Evolutionary conservation across 2,797 vertebrate genomes (phyloP).

Genomic region (Bradypus variegatus): DNA sequence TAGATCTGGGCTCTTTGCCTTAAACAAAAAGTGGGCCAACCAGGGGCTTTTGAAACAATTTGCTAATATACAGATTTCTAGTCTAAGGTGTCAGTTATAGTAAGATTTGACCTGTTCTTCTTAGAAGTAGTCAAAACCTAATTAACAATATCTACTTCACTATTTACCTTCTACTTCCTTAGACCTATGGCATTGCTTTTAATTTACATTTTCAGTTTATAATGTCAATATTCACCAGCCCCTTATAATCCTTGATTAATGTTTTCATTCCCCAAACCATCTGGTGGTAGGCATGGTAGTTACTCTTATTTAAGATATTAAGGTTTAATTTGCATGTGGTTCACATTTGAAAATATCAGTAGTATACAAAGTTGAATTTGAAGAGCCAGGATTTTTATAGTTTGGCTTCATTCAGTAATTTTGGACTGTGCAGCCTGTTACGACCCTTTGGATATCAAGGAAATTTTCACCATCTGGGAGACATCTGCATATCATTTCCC

Average conservation of each 20-base stretch:
- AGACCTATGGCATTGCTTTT: background rate
- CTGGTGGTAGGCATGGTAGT: background rate
- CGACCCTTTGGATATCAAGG: background rate
- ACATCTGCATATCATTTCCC: background rate
- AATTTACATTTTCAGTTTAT: slow-evolving; percentile 1
- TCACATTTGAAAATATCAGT: background rate
- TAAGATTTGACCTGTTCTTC: background rate
- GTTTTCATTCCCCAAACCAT: background rate
- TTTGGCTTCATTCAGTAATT: background rate
- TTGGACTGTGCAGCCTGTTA: background rate
- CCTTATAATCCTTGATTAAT: background rate
- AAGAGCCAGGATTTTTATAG: background rate
- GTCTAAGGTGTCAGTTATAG: background rate
- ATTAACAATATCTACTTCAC: slow-evolving; percentile 11
- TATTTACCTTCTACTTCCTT: background rate
- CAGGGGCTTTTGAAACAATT: background rate
- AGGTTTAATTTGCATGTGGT: background rate
- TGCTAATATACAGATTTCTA: background rate
- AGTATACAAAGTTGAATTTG: background rate
- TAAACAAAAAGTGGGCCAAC: background rate
- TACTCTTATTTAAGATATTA: background rate
- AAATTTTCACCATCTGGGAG: background rate
- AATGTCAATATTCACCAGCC: background rate
- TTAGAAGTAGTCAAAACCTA: slow-evolving; percentile 30
- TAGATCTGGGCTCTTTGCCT: background rate